A percentile compares a stretch with the other conserved stretches of the same genome.
phyloP scores from a whole-genome alignment of 2,113 vertebrate genomes.

The Microcebus griseorufus region DNA sequence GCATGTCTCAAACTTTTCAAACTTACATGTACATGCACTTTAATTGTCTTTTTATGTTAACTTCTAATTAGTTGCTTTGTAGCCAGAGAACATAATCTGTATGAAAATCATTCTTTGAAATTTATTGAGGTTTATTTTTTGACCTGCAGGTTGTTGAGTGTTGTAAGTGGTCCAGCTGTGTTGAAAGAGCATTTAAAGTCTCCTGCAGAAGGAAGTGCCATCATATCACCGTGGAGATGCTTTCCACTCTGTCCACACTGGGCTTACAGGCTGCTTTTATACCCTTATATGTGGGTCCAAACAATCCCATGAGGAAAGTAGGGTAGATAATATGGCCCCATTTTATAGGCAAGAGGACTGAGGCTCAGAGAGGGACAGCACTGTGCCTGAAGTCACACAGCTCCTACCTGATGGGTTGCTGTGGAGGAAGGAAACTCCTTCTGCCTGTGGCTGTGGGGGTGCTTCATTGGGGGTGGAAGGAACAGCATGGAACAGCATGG shows the following conservation, averaged over 20 bases:
- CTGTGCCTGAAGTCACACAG: neutral
- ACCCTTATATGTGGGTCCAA: too few relatives aligned
- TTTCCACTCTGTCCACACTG: fast-evolving
- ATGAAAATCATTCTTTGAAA: neutral
- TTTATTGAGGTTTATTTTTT: neutral
- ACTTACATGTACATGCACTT: neutral
- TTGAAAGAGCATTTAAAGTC: neutral
- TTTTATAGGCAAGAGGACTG: neutral
- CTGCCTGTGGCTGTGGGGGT: neutral
- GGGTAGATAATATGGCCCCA: too few relatives aligned
- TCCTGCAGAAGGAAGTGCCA: fast-evolving
- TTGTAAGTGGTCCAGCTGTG: too few relatives aligned
- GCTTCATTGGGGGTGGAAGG: fast-evolving
- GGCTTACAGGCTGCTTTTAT: neutral
- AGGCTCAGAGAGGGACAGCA: neutral
- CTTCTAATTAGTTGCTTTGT: neutral
- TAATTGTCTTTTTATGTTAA: neutral
- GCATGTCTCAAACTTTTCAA: neutral
- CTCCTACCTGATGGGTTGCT: fast-evolving
- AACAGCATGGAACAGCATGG: fast-evolving
- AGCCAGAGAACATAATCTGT: neutral
- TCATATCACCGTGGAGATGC: fast-evolving
- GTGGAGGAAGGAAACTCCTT: neutral
- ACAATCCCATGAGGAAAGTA: neutral
- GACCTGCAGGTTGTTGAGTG: neutral